phyloP scores from a whole-genome alignment of 2,113 vertebrate genomes.

The Pseudorasbora parva region DNA sequence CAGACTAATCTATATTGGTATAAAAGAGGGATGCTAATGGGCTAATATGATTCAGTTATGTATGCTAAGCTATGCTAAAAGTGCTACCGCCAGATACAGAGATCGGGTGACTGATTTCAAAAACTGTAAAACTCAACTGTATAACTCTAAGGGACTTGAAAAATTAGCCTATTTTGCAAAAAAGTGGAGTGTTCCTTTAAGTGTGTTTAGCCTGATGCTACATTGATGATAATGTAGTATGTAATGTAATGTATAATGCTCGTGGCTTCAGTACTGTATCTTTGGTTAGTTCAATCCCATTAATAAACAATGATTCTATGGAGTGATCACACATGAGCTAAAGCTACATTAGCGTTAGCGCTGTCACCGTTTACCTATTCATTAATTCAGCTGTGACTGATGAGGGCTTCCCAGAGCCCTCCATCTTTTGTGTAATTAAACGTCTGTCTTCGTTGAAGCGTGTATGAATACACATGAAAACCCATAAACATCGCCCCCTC shows the following conservation, averaged over 20 bases:
- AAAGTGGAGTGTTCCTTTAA: too few relatives aligned
- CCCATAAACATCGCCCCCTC: background rate
- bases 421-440: constrained; percentile 68
- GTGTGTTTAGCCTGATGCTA: background rate
- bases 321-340: constrained; percentile 31
- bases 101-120: too few relatives aligned
- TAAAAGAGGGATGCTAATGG: too few relatives aligned
- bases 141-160: too few relatives aligned
- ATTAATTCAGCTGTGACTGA: constrained; percentile 69
- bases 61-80: too few relatives aligned
- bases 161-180: too few relatives aligned
- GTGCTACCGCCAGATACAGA: too few relatives aligned
- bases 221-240: background rate
- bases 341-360: constrained; percentile 5
- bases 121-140: too few relatives aligned
- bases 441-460: constrained; percentile 49
- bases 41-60: too few relatives aligned
- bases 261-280: background rate
- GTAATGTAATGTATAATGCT: too few relatives aligned
- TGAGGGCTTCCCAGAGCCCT: constrained; percentile 54
- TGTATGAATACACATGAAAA: constrained; percentile 40
- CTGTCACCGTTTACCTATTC: constrained; percentile 65
- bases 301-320: constrained; percentile 1
- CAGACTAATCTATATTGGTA: too few relatives aligned
- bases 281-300: constrained; percentile 19